Conservation (phyloP, 2,113 vertebrate species). For the Callipepla californica region DNA sequence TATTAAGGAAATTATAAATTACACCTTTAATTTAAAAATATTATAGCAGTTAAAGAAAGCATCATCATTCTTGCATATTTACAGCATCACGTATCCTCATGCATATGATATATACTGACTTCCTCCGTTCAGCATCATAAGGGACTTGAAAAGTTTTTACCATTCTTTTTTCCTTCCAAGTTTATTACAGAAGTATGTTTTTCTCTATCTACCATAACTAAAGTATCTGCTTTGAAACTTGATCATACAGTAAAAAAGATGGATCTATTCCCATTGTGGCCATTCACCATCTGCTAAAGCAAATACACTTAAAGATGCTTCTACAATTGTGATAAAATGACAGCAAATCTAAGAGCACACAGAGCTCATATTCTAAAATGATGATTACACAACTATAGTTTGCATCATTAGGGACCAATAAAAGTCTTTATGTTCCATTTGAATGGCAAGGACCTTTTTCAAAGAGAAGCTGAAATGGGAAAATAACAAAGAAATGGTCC, state of each 20-base stretch:
- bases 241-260: slow-evolving; percentile 74
- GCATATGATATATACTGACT: not conserved
- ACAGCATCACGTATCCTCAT: not conserved
- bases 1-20: no score
- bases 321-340: slow-evolving; percentile 68
- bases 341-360: slow-evolving; percentile 47
- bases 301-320: slow-evolving; percentile 77
- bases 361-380: slow-evolving; percentile 67
- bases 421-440: slow-evolving; percentile 70
- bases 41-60: not conserved
- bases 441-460: slow-evolving; percentile 50
- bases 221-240: slow-evolving; percentile 72
- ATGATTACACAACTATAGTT: slow-evolving; percentile 70
- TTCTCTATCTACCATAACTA: slow-evolving; percentile 36
- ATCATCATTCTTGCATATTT: not conserved
- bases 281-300: slow-evolving; percentile 78
- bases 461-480: slow-evolving; percentile 54
- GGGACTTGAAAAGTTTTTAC: not conserved
- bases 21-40: not conserved
- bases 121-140: not conserved
- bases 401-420: slow-evolving; percentile 73
- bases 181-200: slow-evolving; percentile 37
- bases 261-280: slow-evolving; percentile 53
- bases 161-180: not conserved
- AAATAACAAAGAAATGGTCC: slow-evolving; percentile 68